Conservation (phyloP, 2,888 invertebrate species). For the Alcis repandata region DNA sequence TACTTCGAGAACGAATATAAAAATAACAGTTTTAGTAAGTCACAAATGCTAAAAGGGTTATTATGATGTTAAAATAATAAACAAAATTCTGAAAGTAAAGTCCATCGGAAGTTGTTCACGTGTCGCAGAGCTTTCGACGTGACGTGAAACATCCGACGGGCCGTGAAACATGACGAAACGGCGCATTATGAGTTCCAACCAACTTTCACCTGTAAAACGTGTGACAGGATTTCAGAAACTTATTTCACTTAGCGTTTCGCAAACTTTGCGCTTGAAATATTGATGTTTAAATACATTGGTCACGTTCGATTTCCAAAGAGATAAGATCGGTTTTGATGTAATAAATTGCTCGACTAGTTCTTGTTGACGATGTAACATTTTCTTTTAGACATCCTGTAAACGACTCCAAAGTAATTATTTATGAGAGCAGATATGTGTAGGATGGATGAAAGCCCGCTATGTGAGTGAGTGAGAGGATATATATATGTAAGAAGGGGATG, state of each 20-base stretch:
- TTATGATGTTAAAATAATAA: neutral
- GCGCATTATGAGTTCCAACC: slow-evolving; percentile 37
- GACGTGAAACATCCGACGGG: slow-evolving; percentile 35
- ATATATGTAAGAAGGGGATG: too few relatives aligned
- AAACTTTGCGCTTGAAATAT: slow-evolving; percentile 39
- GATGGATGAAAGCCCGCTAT: too few relatives aligned
- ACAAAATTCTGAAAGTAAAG: slow-evolving; percentile 5
- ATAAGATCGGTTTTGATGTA: neutral
- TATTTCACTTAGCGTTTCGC: slow-evolving; percentile 42
- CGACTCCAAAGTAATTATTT: too few relatives aligned
- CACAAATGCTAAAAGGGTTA: neutral
- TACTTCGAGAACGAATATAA: neutral
- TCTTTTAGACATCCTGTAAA: neutral
- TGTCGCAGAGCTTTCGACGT: slow-evolving; percentile 39
- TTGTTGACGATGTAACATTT: neutral
- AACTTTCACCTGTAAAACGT: slow-evolving; percentile 44
- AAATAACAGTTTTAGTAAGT: neutral
- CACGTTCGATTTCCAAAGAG: slow-evolving; percentile 7
- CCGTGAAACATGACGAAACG: slow-evolving; percentile 44
- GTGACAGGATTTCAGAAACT: slow-evolving; percentile 42
- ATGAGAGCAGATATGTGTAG: too few relatives aligned
- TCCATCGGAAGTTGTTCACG: slow-evolving; percentile 27
- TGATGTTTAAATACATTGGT: slow-evolving; percentile 25
- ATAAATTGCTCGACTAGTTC: neutral
- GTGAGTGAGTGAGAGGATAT: too few relatives aligned